Evolutionary conservation across 92 coral and sea anemone genomes (phyloP).

Genomic region (Scolanthus callimorphus): DNA sequence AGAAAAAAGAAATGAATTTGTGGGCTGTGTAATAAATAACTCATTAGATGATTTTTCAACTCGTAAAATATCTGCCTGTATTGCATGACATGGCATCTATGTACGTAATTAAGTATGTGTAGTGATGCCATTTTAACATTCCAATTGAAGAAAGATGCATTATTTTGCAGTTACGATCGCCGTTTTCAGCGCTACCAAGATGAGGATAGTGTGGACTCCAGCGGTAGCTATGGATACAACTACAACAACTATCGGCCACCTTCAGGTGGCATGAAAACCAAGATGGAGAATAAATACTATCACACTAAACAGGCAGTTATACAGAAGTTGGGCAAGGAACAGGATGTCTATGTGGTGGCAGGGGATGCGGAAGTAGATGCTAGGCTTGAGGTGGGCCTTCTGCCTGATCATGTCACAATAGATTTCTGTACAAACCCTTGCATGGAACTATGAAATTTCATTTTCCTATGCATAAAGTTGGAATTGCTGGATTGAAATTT

Average conservation of each 20-base stretch:
- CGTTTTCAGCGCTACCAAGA: slow-evolving; percentile 76
- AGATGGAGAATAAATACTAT: slow-evolving; percentile 91
- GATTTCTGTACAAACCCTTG: no score
- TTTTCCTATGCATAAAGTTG: no score
- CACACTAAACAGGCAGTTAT: slow-evolving; percentile 91
- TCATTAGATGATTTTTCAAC: no score
- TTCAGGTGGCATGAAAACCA: slow-evolving; percentile 80
- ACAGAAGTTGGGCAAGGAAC: slow-evolving; percentile 92
- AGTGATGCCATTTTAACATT: no score
- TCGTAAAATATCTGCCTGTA: no score
- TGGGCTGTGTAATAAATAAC: background rate
- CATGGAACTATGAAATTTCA: no score
- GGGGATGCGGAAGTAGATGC: slow-evolving; percentile 99
- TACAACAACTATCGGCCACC: slow-evolving; percentile 90
- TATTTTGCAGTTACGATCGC: slow-evolving; percentile 66
- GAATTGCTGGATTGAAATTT: no score
- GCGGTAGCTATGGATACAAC: slow-evolving; percentile 72
- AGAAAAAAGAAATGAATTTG: background rate
- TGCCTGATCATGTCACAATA: no score
- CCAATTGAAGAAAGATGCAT: no score
- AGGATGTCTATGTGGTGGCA: slow-evolving; percentile 88
- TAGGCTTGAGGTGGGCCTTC: slow-evolving; percentile 64
- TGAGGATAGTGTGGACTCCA: slow-evolving; percentile 60
- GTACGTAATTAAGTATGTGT: no score
- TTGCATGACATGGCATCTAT: background rate